phyloP scores from a whole-genome alignment of 2,888 invertebrate species.

The Arctia plantaginis region DNA sequence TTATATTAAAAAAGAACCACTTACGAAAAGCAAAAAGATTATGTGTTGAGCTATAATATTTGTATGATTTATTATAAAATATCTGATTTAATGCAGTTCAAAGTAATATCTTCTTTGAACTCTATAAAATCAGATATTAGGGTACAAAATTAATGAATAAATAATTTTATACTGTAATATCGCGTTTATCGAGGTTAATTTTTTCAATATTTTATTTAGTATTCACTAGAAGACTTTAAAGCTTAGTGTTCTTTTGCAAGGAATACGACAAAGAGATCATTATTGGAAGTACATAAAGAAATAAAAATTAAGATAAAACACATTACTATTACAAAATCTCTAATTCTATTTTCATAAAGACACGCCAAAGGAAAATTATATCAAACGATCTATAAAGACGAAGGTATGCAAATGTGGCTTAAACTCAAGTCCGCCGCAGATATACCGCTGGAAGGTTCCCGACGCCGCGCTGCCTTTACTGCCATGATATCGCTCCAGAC shows the following conservation, averaged over 20 bases:
- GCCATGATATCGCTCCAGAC: neutral
- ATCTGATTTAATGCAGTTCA: neutral
- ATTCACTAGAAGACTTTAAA: neutral
- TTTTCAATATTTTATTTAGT: neutral
- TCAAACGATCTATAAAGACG: slow-evolving; percentile 11
- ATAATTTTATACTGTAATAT: neutral
- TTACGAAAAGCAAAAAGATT: too few relatives aligned
- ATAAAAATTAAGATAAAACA: neutral
- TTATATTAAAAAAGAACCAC: too few relatives aligned
- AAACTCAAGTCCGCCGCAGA: slow-evolving; percentile 1
- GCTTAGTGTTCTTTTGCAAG: neutral
- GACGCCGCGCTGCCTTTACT: slow-evolving; percentile 6
- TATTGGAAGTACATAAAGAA: neutral
- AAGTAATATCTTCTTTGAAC: neutral
- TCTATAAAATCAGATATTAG: neutral
- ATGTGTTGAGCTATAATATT: neutral
- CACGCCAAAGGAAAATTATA: slow-evolving; percentile 4
- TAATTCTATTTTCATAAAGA: slow-evolving; percentile 3
- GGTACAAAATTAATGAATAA: neutral
- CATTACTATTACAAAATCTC: neutral
- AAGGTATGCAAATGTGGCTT: slow-evolving; percentile 15
- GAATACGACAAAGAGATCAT: neutral
- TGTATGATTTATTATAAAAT: neutral
- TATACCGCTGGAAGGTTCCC: neutral
- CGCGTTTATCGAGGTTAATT: neutral